These are phyloP conservation scores for Tribolium madens DNA, from an alignment of 1,140 invertebrate species.

Conservation along the genomic window DNA sequence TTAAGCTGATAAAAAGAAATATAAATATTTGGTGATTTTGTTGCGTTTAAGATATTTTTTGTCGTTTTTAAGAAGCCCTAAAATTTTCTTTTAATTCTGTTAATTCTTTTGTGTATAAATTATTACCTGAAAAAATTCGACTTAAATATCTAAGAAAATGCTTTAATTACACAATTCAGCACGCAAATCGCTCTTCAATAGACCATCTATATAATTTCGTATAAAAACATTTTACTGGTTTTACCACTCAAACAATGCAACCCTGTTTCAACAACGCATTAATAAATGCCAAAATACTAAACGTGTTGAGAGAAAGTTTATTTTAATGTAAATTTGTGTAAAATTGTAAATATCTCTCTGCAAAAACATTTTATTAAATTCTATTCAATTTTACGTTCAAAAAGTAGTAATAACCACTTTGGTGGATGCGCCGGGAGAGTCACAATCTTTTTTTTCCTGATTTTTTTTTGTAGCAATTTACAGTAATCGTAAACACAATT, in stretches of 20 bases:
- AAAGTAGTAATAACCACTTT: not conserved
- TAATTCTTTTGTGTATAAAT: conserved; percentile 33
- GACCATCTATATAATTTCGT: too few relatives aligned
- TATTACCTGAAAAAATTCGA: conserved; percentile 4
- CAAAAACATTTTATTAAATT: not conserved
- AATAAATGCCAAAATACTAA: too few relatives aligned
- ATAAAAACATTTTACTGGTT: too few relatives aligned
- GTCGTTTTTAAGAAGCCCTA: not conserved
- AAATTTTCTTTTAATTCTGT: not conserved
- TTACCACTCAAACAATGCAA: not conserved
- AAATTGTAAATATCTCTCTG: not conserved
- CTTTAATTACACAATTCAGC: conserved; percentile 1
- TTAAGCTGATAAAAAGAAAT: conserved; percentile 2
- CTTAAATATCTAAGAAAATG: not conserved
- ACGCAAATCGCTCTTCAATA: conserved; percentile 3
- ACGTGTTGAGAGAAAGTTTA: too few relatives aligned
- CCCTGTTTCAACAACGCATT: not conserved
- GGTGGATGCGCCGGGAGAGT: not conserved
- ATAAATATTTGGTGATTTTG: conserved; percentile 25
- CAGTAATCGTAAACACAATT: too few relatives aligned
- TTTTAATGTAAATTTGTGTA: too few relatives aligned
- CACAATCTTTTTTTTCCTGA: too few relatives aligned
- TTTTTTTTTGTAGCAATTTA: too few relatives aligned
- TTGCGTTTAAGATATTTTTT: conserved; percentile 3
- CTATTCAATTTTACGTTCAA: too few relatives aligned